A percentile compares a stretch with the other conserved stretches of the same genome.
phyloP scores from a whole-genome alignment of 2,113 vertebrate species.

The Paradoxurus hermaphroditus region DNA sequence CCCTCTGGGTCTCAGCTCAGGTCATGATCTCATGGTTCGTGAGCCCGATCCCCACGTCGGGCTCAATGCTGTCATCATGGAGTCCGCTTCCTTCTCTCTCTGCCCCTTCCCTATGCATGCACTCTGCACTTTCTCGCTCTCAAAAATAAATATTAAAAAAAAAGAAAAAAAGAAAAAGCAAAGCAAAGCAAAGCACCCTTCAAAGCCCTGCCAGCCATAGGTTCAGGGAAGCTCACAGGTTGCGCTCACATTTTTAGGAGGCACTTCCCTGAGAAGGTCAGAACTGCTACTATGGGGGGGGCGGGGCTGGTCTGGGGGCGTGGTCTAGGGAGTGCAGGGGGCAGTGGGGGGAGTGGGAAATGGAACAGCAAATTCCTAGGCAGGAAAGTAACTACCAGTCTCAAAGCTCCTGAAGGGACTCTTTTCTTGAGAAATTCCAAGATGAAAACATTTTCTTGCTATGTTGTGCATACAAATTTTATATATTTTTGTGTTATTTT shows the following conservation, averaged over 20 bases:
- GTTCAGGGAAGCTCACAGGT: not conserved
- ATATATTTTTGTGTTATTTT: not conserved
- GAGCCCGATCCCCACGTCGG: not conserved
- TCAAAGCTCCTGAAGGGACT: not conserved
- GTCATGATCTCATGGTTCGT: not conserved
- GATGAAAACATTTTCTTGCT: not conserved
- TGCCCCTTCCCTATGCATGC: not conserved
- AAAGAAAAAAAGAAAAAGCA: no score
- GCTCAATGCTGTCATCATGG: not conserved
- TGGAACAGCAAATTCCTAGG: not conserved
- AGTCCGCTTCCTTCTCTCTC: not conserved
- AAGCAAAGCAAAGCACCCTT: not conserved
- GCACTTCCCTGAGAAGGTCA: not conserved
- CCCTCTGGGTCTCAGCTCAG: not conserved
- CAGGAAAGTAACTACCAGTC: not conserved
- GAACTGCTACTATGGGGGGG: not conserved
- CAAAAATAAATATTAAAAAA: no score
- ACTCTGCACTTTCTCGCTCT: no score
- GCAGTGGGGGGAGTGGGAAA: not conserved
- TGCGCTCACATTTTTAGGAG: not conserved
- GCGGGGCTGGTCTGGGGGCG: no score
- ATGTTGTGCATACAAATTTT: not conserved
- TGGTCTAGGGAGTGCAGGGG: no score
- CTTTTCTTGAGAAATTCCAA: slow-evolving; percentile 5
- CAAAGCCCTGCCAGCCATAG: not conserved